Base-by-base conservation (phyloP, 2,888 invertebrate species). In the Myopa testacea region DNA sequence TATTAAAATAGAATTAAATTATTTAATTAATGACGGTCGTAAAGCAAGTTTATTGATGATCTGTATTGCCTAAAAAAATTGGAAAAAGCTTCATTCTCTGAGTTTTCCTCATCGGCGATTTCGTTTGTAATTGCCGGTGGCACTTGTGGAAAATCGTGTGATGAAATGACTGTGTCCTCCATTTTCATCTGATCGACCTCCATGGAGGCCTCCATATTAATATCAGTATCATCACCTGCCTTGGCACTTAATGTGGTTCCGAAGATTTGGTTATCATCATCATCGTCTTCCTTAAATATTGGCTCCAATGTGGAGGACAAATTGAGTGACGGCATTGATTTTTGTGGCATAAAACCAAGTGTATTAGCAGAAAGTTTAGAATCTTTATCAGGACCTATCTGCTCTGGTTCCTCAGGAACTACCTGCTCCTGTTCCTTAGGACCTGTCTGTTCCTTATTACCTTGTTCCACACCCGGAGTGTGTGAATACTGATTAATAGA, bases 31-130 rank as follows among this genome's bases (percentile, higher is more conserved):
- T 84, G 83, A 50, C 81, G 82, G 6, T 84, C 84, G 77, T 85
- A 84, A 16, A 85, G 75, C 26, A 85, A 78, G 75, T 81, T 83
- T 10, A 85, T 73, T 0, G 84, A 84, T 34, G 84, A 83, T 4
- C 83, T 80, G 75, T 84, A 85, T 71, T 84, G 84, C 26, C 81
- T 83, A 76, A 85, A 85, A 76, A 85, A 85, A 73, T 82, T 85
- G 52, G 83, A 83, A 55, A 84, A 84, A 1, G 82, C 82, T 69
- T 84, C 84, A 75, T 85, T 84, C 55, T 84, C 83, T 10, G 78
- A 78, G n/a, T 81, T 79, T 4, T 83, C 81, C 52, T 83, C 82
- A 1, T 78, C 79, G 14, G 79, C 75, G 5, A 82, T 78, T 76
- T 83, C 82, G 71, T 81, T 77, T 79, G 84, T 82, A 14, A 83